Evolutionary conservation across 2,888 invertebrate genomes (phyloP).

Genomic region (Spatulosminthurus flaviceps): DNA sequence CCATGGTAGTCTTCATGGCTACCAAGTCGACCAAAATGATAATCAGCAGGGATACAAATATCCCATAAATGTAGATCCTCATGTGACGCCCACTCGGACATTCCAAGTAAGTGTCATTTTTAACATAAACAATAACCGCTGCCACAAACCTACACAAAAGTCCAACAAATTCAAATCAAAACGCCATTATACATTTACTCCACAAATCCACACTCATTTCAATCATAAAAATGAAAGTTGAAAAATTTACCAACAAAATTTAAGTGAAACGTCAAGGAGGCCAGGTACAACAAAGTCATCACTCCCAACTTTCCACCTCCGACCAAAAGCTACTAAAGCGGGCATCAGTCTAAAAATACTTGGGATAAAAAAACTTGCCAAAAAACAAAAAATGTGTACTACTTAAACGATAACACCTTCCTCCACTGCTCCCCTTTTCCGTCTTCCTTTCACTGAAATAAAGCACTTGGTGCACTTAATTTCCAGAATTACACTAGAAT

Average conservation of each 20-base stretch:
- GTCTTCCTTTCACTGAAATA: neutral
- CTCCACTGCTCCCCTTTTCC: neutral
- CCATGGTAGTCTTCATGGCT: conserved; percentile 65
- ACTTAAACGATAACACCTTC: neutral
- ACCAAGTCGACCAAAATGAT: conserved; percentile 65
- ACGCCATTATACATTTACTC: no score
- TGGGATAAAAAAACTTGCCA: no score
- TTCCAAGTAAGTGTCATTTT: conserved; percentile 66
- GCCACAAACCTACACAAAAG: conserved; percentile 49
- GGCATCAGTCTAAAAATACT: conserved; percentile 66
- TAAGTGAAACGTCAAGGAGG: conserved; percentile 65
- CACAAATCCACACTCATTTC: no score
- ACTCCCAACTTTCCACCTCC: conserved; percentile 69
- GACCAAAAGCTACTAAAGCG: conserved; percentile 68
- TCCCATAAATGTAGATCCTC: conserved; percentile 76
- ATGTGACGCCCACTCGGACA: conserved; percentile 79
- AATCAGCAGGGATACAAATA: conserved; percentile 65
- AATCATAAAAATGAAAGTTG: no score
- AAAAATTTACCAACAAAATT: conserved; percentile 44
- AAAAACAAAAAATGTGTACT: neutral
- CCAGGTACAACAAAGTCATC: conserved; percentile 71
- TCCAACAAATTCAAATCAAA: no score
- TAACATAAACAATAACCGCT: conserved; percentile 50
- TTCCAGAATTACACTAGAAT: neutral
- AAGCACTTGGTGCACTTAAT: neutral